A percentile compares a stretch with the other conserved stretches of the same genome.
These are phyloP conservation scores for Caretta caretta DNA, from an alignment of 2,113 vertebrate genomes.

Conservation along the genomic window DNA sequence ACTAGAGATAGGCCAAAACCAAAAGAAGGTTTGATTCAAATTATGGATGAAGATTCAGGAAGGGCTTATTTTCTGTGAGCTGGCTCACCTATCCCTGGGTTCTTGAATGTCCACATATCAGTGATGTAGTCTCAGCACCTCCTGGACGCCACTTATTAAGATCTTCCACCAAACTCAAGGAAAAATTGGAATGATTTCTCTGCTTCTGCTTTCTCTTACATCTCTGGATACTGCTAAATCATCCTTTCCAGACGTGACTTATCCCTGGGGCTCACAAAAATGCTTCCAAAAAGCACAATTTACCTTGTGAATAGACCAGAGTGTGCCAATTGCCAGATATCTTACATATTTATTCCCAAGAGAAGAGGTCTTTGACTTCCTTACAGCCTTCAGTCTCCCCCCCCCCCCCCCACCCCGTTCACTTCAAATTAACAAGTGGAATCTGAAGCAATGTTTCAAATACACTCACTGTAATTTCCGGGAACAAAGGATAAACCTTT, in stretches of 20 bases:
- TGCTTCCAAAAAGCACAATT: neutral
- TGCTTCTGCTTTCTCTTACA: neutral
- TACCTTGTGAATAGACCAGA: neutral
- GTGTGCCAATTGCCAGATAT: neutral
- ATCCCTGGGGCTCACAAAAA: neutral
- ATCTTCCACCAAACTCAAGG: neutral
- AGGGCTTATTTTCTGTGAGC: neutral
- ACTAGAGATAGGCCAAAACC: neutral
- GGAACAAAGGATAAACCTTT: slow-evolving; percentile 25
- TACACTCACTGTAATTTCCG: neutral
- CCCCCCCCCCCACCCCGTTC: neutral
- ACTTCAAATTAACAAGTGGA: slow-evolving; percentile 24
- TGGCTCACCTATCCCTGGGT: neutral
- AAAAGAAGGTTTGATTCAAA: neutral
- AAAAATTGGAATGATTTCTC: neutral
- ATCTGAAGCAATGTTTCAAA: neutral
- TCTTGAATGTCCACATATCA: neutral
- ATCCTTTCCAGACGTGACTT: neutral
- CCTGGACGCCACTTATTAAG: neutral
- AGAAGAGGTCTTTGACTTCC: neutral
- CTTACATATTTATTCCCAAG: neutral
- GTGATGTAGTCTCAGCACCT: neutral
- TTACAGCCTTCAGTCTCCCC: neutral
- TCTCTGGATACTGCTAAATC: neutral
- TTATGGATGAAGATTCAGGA: neutral